A percentile compares a stretch with the other conserved stretches of the same genome.
These are phyloP conservation scores for Aphelinus atriplicis DNA, from an alignment of 1,140 invertebrate species.

Conservation along the genomic window DNA sequence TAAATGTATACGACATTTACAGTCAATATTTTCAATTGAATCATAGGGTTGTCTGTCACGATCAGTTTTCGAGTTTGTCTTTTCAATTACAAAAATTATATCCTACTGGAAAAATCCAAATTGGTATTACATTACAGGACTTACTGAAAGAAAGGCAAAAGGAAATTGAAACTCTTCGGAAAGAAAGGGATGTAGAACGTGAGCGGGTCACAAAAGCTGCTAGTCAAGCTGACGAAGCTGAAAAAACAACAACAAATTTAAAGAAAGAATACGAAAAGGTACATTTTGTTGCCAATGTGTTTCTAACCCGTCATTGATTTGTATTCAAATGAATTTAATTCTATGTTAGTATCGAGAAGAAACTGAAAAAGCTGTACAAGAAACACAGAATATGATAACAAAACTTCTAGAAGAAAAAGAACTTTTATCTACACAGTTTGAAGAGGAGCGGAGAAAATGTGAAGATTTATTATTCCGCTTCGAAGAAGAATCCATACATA, in stretches of 20 bases:
- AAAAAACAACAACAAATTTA: constrained; percentile 64
- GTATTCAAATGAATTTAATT: constrained; percentile 29
- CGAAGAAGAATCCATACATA: constrained; percentile 87
- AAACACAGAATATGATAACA: constrained; percentile 58
- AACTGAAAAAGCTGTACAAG: constrained; percentile 65
- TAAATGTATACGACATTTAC: too few species aligned
- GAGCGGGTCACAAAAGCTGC: constrained; percentile 75
- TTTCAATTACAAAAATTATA: too few species aligned
- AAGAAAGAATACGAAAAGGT: constrained; percentile 70
- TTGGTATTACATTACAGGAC: constrained; percentile 73
- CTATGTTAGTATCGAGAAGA: constrained; percentile 66
- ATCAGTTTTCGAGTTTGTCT: too few species aligned
- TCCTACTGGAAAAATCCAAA: too few species aligned
- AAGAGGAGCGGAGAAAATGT: constrained; percentile 86
- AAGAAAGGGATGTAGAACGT: constrained; percentile 89
- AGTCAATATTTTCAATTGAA: too few species aligned
- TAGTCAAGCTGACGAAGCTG: constrained; percentile 76
- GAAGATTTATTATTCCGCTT: constrained; percentile 93
- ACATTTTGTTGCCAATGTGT: constrained; percentile 25
- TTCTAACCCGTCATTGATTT: neutral
- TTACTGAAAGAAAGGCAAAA: constrained; percentile 91
- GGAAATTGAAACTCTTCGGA: constrained; percentile 89
- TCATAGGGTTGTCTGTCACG: too few species aligned
- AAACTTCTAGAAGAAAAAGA: constrained; percentile 75
- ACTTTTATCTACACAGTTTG: constrained; percentile 75